These are phyloP conservation scores for Periplaneta americana DNA, from an alignment of 1,140 invertebrate species.

Conservation along the genomic window DNA sequence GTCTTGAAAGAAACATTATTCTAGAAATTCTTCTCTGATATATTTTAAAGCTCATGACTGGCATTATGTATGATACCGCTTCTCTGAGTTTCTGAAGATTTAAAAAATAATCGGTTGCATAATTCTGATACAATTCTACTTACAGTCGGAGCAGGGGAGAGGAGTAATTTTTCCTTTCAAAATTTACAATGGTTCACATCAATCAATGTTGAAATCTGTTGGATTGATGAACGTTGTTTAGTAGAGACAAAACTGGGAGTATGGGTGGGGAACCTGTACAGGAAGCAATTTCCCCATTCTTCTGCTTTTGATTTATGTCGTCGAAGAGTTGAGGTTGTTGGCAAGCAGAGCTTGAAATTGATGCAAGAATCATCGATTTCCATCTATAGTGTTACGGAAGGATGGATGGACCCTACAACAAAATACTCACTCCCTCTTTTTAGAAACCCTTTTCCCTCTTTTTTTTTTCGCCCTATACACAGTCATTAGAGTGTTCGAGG, in stretches of 20 bases:
- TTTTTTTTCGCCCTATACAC: not conserved
- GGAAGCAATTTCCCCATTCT: not conserved
- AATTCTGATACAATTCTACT: not conserved
- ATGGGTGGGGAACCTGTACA: not conserved
- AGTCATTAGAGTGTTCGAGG: not conserved
- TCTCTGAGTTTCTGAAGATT: not conserved
- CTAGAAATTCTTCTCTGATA: not conserved
- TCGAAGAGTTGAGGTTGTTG: not conserved
- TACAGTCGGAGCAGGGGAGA: not conserved
- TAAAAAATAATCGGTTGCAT: not conserved
- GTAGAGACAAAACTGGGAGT: not conserved
- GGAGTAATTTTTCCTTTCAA: not conserved
- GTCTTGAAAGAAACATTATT: not conserved
- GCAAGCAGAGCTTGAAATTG: constrained; percentile 3
- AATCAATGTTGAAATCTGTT: constrained; percentile 3
- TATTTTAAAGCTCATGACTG: not conserved
- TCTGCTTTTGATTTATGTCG: not conserved
- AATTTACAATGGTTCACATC: constrained; percentile 3
- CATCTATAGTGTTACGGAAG: not conserved
- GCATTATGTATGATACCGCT: not conserved
- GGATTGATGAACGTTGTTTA: constrained; percentile 2
- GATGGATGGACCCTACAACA: not conserved
- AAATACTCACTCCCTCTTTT: not conserved
- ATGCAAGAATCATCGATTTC: constrained; percentile 5
- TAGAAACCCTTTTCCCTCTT: not conserved